Evolutionary conservation across 2,797 vertebrate genomes (phyloP).

Genomic region (Linurgus olivaceus): DNA sequence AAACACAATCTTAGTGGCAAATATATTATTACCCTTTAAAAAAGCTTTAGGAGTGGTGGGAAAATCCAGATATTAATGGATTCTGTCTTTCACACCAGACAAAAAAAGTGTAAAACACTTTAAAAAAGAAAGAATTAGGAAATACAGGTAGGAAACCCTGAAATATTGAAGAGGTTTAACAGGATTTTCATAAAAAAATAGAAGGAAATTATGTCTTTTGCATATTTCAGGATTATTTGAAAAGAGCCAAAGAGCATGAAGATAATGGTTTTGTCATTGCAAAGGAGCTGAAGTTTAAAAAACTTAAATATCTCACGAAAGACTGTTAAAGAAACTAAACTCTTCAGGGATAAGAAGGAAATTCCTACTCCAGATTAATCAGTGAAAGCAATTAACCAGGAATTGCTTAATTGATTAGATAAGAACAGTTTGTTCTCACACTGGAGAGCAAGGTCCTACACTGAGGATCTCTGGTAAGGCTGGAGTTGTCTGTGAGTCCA

Average conservation of each 20-base stretch:
- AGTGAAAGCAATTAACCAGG: background rate
- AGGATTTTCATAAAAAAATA: background rate
- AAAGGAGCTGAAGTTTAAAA: background rate
- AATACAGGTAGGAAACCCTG: background rate
- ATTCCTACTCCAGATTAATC: background rate
- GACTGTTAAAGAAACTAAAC: background rate
- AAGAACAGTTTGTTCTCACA: background rate
- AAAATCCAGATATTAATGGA: background rate
- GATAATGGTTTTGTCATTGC: background rate
- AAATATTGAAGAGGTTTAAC: background rate
- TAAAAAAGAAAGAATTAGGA: background rate
- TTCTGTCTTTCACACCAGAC: background rate
- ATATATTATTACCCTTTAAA: background rate
- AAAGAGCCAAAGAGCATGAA: background rate
- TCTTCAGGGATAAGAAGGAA: background rate
- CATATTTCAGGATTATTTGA: background rate
- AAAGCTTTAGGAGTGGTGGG: background rate
- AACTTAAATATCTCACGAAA: background rate
- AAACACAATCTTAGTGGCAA: background rate
- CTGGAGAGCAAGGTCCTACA: accelerated
- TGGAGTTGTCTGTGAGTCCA: background rate
- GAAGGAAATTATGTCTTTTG: accelerated
- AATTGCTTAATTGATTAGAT: background rate
- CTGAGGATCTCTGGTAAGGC: background rate
- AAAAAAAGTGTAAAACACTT: background rate